These are phyloP conservation scores for Dunckerocampus dactyliophorus DNA, from an alignment of 2,113 vertebrate genomes.

Conservation along the genomic window DNA sequence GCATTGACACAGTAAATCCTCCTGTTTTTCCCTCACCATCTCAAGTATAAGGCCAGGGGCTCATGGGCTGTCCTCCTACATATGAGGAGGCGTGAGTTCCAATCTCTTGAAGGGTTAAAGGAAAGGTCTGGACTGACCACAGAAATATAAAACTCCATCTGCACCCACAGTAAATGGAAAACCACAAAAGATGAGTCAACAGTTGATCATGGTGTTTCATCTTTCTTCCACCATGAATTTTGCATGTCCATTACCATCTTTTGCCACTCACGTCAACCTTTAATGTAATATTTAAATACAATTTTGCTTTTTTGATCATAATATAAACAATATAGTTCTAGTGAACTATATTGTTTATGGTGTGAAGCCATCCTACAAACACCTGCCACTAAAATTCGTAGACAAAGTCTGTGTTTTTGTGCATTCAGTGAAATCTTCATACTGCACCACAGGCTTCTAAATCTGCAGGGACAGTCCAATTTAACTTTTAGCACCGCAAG, in stretches of 20 bases:
- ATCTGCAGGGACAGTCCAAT: constrained; percentile 34
- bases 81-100: constrained; percentile 1
- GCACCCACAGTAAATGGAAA: constrained; percentile 39
- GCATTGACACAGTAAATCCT: constrained; percentile 13
- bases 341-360: too few relatives aligned
- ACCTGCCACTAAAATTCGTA: constrained; percentile 1
- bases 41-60: not conserved
- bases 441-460: constrained; percentile 30
- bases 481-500: constrained; percentile 22
- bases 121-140: constrained; percentile 16
- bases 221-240: constrained; percentile 1
- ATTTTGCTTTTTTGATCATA: too few relatives aligned
- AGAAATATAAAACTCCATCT: constrained; percentile 12
- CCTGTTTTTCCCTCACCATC: constrained; percentile 20
- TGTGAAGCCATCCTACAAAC: too few relatives aligned
- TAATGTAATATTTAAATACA: too few relatives aligned
- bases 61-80: constrained; percentile 58
- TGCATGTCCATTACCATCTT: too few relatives aligned
- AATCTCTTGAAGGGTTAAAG: constrained; percentile 29
- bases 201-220: not conserved
- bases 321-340: too few relatives aligned
- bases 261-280: too few relatives aligned
- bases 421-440: constrained; percentile 29
- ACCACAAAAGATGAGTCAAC: constrained; percentile 5
- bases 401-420: constrained; percentile 3